phyloP scores from a whole-genome alignment of 2,888 invertebrate species.

The Lordiphosa fenestrarum region DNA sequence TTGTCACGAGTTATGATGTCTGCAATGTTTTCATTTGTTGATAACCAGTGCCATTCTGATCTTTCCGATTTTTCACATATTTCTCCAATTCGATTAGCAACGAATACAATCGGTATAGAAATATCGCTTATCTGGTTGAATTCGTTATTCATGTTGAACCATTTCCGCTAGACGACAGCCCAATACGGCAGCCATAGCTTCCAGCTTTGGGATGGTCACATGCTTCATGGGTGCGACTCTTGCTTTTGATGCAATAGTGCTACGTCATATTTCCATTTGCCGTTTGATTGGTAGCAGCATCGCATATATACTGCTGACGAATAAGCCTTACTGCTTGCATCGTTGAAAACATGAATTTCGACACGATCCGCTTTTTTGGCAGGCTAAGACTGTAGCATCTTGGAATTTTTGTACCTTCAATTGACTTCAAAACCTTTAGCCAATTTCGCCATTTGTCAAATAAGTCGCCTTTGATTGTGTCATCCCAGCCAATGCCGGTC shows the following conservation, averaged over 20 bases:
- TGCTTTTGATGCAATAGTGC: not conserved
- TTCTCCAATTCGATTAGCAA: too few relatives aligned
- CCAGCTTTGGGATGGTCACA: not conserved
- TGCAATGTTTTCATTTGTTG: not conserved
- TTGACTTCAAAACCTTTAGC: too few relatives aligned
- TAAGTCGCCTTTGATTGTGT: too few relatives aligned
- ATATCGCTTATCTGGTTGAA: conserved; percentile 1
- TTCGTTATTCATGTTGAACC: not conserved
- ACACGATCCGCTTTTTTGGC: too few relatives aligned
- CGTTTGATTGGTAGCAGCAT: not conserved
- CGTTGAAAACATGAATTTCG: too few relatives aligned
- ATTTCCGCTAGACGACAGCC: not conserved
- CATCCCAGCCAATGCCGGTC: too few relatives aligned
- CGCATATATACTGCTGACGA: too few relatives aligned
- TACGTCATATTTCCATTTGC: not conserved
- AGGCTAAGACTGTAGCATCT: too few relatives aligned
- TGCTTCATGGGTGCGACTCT: not conserved
- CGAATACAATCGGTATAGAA: not conserved
- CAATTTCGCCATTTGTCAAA: too few relatives aligned
- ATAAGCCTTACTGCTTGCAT: too few relatives aligned
- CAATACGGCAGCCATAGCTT: not conserved
- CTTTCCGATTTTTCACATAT: too few relatives aligned
- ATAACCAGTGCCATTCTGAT: conserved; percentile 3
- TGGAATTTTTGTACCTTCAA: too few relatives aligned
- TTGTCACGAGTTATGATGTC: conserved; percentile 1